Evolutionary conservation across 2,113 vertebrate species (phyloP), one percentile per base, ranked within the genome.

Genomic region (Tylochromis polylepis): DNA sequence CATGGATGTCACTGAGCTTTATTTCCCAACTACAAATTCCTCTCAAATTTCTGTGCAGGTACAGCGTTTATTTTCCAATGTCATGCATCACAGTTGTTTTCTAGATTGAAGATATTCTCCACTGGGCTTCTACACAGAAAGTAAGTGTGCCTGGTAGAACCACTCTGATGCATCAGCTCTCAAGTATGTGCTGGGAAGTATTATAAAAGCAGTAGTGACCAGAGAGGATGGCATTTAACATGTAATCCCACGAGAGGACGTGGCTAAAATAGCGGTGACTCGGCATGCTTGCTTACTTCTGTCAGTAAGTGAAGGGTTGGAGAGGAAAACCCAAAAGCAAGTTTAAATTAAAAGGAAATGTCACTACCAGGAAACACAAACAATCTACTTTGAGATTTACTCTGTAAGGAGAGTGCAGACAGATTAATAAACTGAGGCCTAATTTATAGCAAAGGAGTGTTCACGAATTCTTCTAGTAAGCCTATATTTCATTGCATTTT

Each of bases 201-300:
- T 85, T 81, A 58, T 84, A 82, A 88, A 88, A 90, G 85, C 77
- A 82, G 67, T 27, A 77, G 80, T 81, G 87, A 91, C 57, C 77
- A 14, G 38, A 59, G 72, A 84, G 90, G 79, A 83, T 87, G 83
- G 87, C 84, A 85, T 88, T 88, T 86, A 87, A 72, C 31, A 77
- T 36, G 85, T 51, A 53, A 34, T 51, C 72, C 27, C 27, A 53
- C 72, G n/a, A 77, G 72, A 77, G 27, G 46, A 51, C 27, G 18
- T 31, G 72, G 18, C 72, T 77, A 18, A 77, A 77, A 31, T 77
- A 77, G 72, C 18, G 20, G 29, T 3, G 3, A 31, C 70, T 77
- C 11, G 4, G 72, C 46, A 51, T 34, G 29, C 27, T 77, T 77
- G 82, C 85, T 87, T 88, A 90, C 91, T 90, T 72, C 89, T 93